phyloP scores from a whole-genome alignment of 2,888 invertebrate genomes.

The Torymus texanus region DNA sequence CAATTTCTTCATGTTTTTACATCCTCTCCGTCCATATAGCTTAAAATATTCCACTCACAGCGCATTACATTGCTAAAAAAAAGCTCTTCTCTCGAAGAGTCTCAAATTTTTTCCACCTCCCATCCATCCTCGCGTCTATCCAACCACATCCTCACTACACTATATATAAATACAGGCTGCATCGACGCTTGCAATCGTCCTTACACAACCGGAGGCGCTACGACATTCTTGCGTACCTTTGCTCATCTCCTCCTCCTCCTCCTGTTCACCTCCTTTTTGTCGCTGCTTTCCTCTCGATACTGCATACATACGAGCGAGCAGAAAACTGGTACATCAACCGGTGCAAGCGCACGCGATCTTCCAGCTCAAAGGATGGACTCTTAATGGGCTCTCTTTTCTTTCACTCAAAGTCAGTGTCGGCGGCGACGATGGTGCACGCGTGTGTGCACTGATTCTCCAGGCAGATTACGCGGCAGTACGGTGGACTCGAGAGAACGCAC shows the following conservation, averaged over 20 bases:
- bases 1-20: too few relatives aligned
- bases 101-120: too few relatives aligned
- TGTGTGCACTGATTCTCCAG: constrained; percentile 9
- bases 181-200: constrained; percentile 25
- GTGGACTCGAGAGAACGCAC: not conserved
- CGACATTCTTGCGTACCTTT: constrained; percentile 34
- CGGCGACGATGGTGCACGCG: not conserved
- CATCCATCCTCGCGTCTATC: too few relatives aligned
- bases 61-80: too few relatives aligned
- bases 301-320: not conserved
- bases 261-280: constrained; percentile 17
- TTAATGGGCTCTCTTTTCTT: constrained; percentile 50
- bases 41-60: too few relatives aligned
- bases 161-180: not conserved
- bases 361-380: constrained; percentile 28
- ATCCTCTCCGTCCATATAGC: too few relatives aligned
- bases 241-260: not conserved
- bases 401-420: constrained; percentile 43
- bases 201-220: constrained; percentile 55
- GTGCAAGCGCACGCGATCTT: constrained; percentile 20
- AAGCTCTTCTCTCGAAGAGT: too few relatives aligned
- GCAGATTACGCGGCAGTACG: constrained; percentile 39
- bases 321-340: constrained; percentile 22
- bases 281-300: not conserved
- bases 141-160: not conserved